Percentiles rank a stretch among this genome's conserved stretches.
Conservation (phyloP, 2,888 invertebrate species). For the Diaperis boleti region DNA sequence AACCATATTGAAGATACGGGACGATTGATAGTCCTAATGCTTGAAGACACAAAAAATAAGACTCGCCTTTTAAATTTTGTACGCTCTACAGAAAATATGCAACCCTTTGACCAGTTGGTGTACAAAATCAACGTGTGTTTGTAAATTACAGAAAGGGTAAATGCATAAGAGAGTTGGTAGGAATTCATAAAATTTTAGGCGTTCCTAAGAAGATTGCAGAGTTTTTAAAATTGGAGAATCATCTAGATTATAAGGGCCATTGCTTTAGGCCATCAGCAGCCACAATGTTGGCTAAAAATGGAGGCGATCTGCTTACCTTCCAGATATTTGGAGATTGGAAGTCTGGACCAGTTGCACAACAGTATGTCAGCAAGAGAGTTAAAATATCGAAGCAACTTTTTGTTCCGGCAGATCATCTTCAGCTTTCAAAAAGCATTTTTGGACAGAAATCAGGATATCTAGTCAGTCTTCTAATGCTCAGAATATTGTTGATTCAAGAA, state of each 20-base stretch:
- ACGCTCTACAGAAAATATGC: no score
- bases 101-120: background rate
- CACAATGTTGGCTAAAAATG: slow-evolving; percentile 3
- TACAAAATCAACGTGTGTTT: background rate
- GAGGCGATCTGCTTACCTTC: background rate
- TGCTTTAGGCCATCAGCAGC: background rate
- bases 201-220: slow-evolving; percentile 3
- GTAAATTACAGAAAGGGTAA: background rate
- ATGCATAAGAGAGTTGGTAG: no score
- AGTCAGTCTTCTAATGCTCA: no score
- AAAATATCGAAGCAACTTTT: slow-evolving; percentile 4
- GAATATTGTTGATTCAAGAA: no score
- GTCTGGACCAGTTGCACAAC: background rate
- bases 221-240: slow-evolving; percentile 1
- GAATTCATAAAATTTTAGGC: background rate
- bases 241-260: background rate
- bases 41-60: no score
- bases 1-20: no score
- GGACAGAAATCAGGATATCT: no score
- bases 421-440: no score
- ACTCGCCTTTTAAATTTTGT: no score
- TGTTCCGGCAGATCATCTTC: no score
- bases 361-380: background rate
- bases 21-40: no score
- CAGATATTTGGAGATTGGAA: background rate